Evolutionary conservation across 2,113 vertebrate species (phyloP), one percentile per base, ranked within the genome.

Genomic region (Cyanoliseus patagonus): DNA sequence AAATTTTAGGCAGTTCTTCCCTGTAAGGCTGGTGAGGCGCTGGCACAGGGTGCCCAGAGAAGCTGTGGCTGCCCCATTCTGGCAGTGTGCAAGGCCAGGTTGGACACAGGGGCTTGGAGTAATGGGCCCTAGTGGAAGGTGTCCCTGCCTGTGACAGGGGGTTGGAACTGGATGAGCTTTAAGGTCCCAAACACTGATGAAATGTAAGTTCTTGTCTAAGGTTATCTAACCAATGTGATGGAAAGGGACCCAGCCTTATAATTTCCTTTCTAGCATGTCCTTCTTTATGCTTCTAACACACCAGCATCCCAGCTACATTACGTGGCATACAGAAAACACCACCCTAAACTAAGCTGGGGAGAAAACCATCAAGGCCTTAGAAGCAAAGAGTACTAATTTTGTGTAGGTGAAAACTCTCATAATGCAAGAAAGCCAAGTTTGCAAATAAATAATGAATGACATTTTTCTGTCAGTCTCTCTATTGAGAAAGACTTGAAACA

Each of bases 231-330:
- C 28, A 81, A 63, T 9, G 35, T 15, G 16, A 46, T 88, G 76
- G 97, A 97, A 96, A 97, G 67, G 95, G 95, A 52, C 87, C 23
- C 86, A 42, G 23, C 13, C 3, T 28, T 9, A 1, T 13, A 67
- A 30, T 12, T 57, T 46, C 37, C 15, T 10, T 52, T n/a, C 35
- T 6, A 57, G 5, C 15, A 25, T 4, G 13, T 6, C 35, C 27
- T 46, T 31, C 17, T 42, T 63, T 39, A 42, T 6, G 28, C 31
- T 27, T 9, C 41, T 6, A 11, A 57, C 10, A 4, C 4, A 67
- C 3, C 57, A 30, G 31, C n/a, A 15, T 6, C 42, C 49, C 53
- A 25, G 7, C 69, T 5, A 28, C 19, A 39, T n/a, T 0, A 22
- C 15, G 11, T 46, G 33, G 18, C 18, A 4, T 8, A 11, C 39